Base-by-base conservation (phyloP, 2,888 invertebrate species). In the Netelia inedita region DNA sequence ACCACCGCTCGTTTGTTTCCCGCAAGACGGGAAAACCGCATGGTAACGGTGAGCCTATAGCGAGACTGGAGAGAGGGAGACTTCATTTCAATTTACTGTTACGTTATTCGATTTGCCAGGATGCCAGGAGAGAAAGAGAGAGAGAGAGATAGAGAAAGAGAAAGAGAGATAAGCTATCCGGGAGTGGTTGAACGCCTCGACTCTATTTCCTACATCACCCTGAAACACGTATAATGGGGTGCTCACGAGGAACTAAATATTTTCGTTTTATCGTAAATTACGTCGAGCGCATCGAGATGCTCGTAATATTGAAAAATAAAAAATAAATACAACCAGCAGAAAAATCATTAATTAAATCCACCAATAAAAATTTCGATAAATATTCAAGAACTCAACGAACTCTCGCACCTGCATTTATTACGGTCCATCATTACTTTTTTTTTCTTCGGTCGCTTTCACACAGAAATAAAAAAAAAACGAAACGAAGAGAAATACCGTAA, bases 21-120 rank as follows among this genome's bases (percentile, higher is more conserved):
- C 72, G 28, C 72, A n/a, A 41, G 61, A 65, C 53, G 14, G 50
- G 66, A 59, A 63, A 85, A 85, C 85, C 82, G 85, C 85, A 79
- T 74, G 19, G 16, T 82, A 85, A 81, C 85, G 85, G 83, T 83
- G 75, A 35, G 63, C 72, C 61, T 57, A 71, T 79, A 65, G 41
- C 59, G 50, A 35, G 9, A 19, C 57, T 57, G 9, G 14, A 23
- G 1, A 71, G 35, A 41, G 46, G 50, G 50, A 72, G 66, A 72
- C 68, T 85, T 81, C 69, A 59, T 82, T 85, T 79, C 78, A 79
- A 85, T 85, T 69, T 82, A 85, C 85, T 78, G 85, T 85, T 85
- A 85, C 57, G 82, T 79, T 79, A 85, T 85, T 85, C 71, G 82
- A 81, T 82, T 82, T 75, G 65, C 81, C 66, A 19, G 10, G 65